Conservation (phyloP, 1,140 invertebrate genomes). For the Venustaconcha ellipsiformis region DNA sequence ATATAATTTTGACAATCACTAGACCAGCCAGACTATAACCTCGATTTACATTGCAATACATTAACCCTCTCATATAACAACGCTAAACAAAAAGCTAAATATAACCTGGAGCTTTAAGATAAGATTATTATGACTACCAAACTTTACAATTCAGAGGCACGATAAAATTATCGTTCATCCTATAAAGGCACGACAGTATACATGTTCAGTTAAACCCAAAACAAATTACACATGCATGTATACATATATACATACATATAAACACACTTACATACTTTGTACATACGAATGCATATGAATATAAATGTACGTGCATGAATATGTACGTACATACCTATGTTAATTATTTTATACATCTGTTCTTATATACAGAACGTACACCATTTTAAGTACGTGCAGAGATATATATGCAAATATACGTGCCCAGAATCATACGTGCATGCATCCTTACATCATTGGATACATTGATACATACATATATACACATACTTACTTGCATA, state of each 20-base stretch:
- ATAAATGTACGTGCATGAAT: background rate
- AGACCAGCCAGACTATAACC: too few species aligned
- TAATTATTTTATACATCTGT: constrained; percentile 2
- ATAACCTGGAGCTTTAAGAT: too few species aligned
- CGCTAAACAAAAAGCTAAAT: too few species aligned
- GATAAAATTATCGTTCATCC: too few species aligned
- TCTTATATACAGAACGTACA: background rate
- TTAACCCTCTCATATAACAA: too few species aligned
- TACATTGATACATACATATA: background rate
- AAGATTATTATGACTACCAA: too few species aligned
- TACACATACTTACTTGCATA: background rate
- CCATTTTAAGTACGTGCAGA: background rate
- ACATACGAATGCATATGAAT: constrained; percentile 19
- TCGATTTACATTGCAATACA: too few species aligned
- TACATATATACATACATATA: constrained; percentile 14
- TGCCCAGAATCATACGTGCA: too few species aligned
- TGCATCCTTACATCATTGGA: background rate
- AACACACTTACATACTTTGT: too few species aligned
- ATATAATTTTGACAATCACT: too few species aligned
- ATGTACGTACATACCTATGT: constrained; percentile 3
- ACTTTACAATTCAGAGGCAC: too few species aligned
- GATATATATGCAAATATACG: constrained; percentile 12
- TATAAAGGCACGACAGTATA: background rate
- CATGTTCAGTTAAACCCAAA: background rate
- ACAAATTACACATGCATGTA: background rate